A percentile compares a stretch with the other conserved stretches of the same genome.
These are phyloP conservation scores for Peromyscus nudipes DNA, from an alignment of 2,797 vertebrate genomes.

Conservation along the genomic window DNA sequence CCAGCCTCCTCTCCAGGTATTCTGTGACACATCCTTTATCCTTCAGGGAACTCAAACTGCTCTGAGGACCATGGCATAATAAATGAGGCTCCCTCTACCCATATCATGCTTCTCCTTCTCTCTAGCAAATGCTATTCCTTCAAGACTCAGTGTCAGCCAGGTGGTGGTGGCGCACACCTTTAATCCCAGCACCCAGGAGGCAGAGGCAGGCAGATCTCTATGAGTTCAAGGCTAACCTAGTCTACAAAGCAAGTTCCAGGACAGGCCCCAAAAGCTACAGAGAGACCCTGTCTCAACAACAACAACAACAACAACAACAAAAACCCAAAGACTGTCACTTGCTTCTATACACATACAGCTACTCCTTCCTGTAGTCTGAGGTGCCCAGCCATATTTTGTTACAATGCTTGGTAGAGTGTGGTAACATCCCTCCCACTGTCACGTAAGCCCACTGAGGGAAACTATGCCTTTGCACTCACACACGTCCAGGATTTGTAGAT, in stretches of 20 bases:
- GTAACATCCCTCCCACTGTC: neutral
- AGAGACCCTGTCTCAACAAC: too few relatives aligned
- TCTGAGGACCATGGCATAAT: neutral
- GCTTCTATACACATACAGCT: neutral
- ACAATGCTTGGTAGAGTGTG: neutral
- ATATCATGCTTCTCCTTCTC: neutral
- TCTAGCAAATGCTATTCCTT: slow-evolving; percentile 36
- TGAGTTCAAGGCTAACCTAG: too few relatives aligned
- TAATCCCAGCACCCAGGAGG: too few relatives aligned
- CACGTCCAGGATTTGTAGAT: neutral
- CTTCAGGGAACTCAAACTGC: slow-evolving; percentile 21
- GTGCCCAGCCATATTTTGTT: neutral
- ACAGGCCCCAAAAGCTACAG: too few relatives aligned
- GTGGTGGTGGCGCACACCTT: too few relatives aligned
- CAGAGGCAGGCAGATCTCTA: too few relatives aligned
- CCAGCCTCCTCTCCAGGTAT: neutral
- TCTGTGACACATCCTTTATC: neutral
- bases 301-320: too few relatives aligned
- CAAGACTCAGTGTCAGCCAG: neutral
- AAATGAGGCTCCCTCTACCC: neutral
- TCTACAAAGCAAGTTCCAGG: too few relatives aligned
- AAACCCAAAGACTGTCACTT: neutral
- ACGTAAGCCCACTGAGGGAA: neutral
- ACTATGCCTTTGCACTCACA: neutral
- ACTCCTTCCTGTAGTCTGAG: neutral